Conservation (phyloP, 2,797 vertebrate species). For the Chaenodraco wilsoni region DNA sequence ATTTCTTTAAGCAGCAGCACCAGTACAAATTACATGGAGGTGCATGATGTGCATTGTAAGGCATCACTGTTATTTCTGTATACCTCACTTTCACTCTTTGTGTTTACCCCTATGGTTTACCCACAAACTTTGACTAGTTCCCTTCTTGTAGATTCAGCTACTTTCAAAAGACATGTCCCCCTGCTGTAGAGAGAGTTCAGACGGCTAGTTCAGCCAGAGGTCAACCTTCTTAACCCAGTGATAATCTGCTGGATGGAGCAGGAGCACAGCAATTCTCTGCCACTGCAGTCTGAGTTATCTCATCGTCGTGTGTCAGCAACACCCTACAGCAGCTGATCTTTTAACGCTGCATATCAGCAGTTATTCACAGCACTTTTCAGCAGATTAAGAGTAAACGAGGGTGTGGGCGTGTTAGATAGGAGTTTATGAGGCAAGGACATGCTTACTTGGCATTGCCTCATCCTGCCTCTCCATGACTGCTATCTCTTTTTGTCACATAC, state of each 20-base stretch:
- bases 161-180: too few relatives aligned
- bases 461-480: background rate
- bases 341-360: slow-evolving; percentile 54
- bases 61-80: background rate
- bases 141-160: too few relatives aligned
- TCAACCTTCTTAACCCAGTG: background rate
- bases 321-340: slow-evolving; percentile 61
- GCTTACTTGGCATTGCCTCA: background rate
- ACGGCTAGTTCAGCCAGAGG: background rate
- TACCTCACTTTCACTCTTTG: background rate
- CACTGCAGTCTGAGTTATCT: slow-evolving; percentile 22
- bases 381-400: slow-evolving; percentile 1
- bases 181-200: background rate
- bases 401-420: background rate
- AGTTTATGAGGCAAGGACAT: background rate
- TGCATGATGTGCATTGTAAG: background rate
- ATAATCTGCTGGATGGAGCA: slow-evolving; percentile 19
- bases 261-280: background rate
- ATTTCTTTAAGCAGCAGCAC: background rate
- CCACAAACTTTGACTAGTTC: background rate
- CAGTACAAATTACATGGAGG: background rate
- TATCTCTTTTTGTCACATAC: background rate
- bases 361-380: slow-evolving; percentile 25
- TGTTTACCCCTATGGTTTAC: background rate
- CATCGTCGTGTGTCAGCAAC: slow-evolving; percentile 56